phyloP scores from a whole-genome alignment of 2,113 vertebrate species.

The Boulengeromyrus knoepffleri region DNA sequence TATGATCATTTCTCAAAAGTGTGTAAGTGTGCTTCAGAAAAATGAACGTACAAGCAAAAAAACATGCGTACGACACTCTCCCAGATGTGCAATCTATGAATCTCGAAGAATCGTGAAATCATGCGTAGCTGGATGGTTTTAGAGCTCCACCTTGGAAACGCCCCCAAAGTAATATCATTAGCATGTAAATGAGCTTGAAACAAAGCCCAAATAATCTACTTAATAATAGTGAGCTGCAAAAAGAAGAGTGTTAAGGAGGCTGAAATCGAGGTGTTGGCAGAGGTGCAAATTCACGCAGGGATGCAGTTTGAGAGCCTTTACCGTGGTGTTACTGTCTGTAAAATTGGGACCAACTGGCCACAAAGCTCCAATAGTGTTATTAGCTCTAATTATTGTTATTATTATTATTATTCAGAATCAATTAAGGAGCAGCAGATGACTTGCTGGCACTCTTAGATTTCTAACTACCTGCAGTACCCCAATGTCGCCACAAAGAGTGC shows the following conservation, averaged over 20 bases:
- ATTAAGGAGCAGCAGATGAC: neutral
- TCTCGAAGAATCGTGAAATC: neutral
- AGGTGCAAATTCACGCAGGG: neutral
- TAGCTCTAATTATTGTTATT: no score
- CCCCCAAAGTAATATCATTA: neutral
- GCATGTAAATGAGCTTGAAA: neutral
- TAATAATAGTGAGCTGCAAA: neutral
- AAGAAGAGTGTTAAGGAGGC: neutral
- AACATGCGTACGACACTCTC: neutral
- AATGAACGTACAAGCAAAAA: neutral
- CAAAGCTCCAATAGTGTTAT: neutral
- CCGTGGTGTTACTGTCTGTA: neutral
- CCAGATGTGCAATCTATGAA: neutral
- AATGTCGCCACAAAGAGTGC: neutral
- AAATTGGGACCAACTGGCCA: neutral
- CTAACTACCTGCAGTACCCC: neutral
- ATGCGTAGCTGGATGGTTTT: neutral
- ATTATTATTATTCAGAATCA: neutral
- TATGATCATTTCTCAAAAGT: neutral
- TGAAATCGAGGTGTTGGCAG: neutral
- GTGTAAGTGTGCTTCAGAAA: neutral
- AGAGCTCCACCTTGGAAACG: no score
- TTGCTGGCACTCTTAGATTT: neutral
- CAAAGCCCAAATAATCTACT: neutral
- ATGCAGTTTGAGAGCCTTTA: neutral